phyloP scores from a whole-genome alignment of 2,113 vertebrate species.

The Spea bombifrons region DNA sequence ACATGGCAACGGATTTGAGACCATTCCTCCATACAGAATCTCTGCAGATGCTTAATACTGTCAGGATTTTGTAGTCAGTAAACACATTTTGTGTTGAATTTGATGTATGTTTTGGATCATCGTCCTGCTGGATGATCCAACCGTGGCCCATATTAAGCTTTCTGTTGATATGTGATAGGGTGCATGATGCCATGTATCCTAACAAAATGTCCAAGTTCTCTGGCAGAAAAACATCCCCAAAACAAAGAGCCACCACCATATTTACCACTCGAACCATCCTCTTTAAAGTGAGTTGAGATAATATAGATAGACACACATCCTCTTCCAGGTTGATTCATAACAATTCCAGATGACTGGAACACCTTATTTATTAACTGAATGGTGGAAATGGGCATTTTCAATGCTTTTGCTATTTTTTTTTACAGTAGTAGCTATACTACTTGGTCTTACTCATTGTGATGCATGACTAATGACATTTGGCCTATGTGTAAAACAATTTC shows the following conservation, averaged over 20 bases:
- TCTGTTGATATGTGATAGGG: background rate
- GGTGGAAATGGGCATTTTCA: background rate
- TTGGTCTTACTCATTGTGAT: too few relatives aligned
- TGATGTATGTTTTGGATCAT: too few relatives aligned
- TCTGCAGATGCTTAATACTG: too few relatives aligned
- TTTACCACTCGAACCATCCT: background rate
- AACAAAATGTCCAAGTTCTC: background rate
- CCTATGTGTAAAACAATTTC: background rate
- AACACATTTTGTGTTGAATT: too few relatives aligned
- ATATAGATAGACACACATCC: background rate
- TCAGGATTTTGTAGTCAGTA: too few relatives aligned
- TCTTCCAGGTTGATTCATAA: background rate
- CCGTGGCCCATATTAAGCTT: background rate
- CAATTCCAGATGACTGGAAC: background rate
- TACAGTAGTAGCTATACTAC: background rate
- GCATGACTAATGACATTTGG: background rate
- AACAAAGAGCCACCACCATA: background rate
- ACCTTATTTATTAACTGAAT: background rate
- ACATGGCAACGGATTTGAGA: too few relatives aligned
- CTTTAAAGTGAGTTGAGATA: background rate
- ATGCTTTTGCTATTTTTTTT: background rate
- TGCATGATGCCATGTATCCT: conserved; percentile 1
- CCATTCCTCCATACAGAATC: too few relatives aligned
- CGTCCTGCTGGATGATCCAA: too few relatives aligned
- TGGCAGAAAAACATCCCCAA: background rate